Evolutionary conservation across 2,888 invertebrate species (phyloP).

Genomic region (Aproaerema taeniolella): DNA sequence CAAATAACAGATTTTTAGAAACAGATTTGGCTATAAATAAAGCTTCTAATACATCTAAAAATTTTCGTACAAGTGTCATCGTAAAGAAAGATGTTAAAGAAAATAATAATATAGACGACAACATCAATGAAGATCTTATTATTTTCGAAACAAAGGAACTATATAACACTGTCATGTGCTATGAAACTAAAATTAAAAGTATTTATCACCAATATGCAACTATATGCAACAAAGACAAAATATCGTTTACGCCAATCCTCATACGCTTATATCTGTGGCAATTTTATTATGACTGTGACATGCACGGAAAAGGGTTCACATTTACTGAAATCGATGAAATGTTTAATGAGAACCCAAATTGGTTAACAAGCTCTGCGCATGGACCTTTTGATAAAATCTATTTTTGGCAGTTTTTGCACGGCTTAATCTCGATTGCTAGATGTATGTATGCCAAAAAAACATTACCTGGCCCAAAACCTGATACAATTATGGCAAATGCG

Average conservation of each 20-base stretch:
- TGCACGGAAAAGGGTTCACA: conserved; percentile 65
- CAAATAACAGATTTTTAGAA: conserved; percentile 34
- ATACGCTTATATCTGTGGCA: conserved; percentile 79
- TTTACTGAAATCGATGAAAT: conserved; percentile 71
- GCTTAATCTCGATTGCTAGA: conserved; percentile 69
- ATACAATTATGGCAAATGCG: conserved; percentile 69
- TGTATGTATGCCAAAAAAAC: conserved; percentile 56
- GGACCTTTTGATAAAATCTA: conserved; percentile 79
- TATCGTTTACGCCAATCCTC: conserved; percentile 57
- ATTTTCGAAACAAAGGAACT: conserved; percentile 63
- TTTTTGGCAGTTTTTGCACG: conserved; percentile 80
- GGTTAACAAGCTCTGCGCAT: conserved; percentile 60
- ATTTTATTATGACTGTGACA: conserved; percentile 74
- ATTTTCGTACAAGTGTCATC: too few species aligned
- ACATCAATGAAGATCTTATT: conserved; percentile 29
- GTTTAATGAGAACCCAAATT: conserved; percentile 62
- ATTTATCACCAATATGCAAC: conserved; percentile 74
- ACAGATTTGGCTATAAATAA: background rate
- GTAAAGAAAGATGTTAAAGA: conserved; percentile 3
- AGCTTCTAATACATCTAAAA: too few species aligned
- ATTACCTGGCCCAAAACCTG: conserved; percentile 46
- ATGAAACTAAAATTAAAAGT: conserved; percentile 61
- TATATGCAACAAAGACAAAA: conserved; percentile 52
- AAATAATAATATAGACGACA: conserved; percentile 21
- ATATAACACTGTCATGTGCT: conserved; percentile 58